phyloP scores from a whole-genome alignment of 2,888 invertebrate species.

The Drosophila dives region DNA sequence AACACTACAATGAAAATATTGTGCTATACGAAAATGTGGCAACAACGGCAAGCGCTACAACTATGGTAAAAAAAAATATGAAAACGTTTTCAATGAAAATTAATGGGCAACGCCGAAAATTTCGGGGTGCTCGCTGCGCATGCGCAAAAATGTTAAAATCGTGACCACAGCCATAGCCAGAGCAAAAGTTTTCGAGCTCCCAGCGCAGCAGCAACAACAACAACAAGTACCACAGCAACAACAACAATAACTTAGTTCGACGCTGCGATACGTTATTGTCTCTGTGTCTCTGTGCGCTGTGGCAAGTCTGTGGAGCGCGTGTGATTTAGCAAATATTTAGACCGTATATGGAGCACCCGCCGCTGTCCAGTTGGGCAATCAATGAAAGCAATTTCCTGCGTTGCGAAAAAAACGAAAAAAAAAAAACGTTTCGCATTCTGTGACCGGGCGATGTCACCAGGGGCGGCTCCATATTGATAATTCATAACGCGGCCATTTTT shows the following conservation, averaged over 20 bases:
- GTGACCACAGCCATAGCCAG: slow-evolving; percentile 74
- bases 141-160: slow-evolving; percentile 84
- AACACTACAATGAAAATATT: slow-evolving; percentile 79
- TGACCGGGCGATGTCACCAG: slow-evolving; percentile 54
- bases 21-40: slow-evolving; percentile 74
- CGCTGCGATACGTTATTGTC: slow-evolving; percentile 59
- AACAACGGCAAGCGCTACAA: slow-evolving; percentile 55
- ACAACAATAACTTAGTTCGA: slow-evolving; percentile 1
- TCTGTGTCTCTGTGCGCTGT: slow-evolving; percentile 36
- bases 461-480: slow-evolving; percentile 73
- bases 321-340: slow-evolving; percentile 80
- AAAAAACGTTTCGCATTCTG: slow-evolving; percentile 45
- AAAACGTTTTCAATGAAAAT: slow-evolving; percentile 82
- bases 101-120: slow-evolving; percentile 80
- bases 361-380: slow-evolving; percentile 51
- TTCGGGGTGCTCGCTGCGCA: slow-evolving; percentile 80
- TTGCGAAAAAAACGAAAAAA: slow-evolving; percentile 53
- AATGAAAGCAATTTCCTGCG: slow-evolving; percentile 73
- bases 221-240: slow-evolving; percentile 25
- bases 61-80: slow-evolving; percentile 76
- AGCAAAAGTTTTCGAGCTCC: slow-evolving; percentile 35
- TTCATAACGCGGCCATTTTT: slow-evolving; percentile 75
- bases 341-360: slow-evolving; percentile 77
- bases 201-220: slow-evolving; percentile 34
- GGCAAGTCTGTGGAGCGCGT: slow-evolving; percentile 66